Base-by-base conservation (phyloP, 2,888 invertebrate species). In the Microchrysa polita region DNA sequence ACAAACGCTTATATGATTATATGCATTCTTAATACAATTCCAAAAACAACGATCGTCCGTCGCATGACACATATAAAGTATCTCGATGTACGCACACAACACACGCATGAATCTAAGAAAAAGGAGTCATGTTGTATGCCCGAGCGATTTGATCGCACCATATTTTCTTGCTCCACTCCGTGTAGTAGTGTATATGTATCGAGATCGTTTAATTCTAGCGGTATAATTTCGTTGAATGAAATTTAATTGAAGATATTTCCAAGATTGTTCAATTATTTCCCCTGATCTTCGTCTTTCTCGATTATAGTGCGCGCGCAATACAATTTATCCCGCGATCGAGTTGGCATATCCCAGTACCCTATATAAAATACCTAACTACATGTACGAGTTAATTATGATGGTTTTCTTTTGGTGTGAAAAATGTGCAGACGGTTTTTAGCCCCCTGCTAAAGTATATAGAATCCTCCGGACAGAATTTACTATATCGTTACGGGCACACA, bases 151-250 rank as follows among this genome's bases (percentile, higher is more conserved):
- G 65, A 65, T 65, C 65, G 65, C 65, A 65, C 65, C 65, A 65
- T n/a, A n/a, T 65, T 65, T 65, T 65, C 65, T 65, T 48, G 2
- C 27, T 34, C 27, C 27, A 7, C n/a, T n/a, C 4, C 27, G 27
- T 34, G 7, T 34, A n/a, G n/a, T n/a, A n/a, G 27, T 34, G 27
- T 34, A 34, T 34, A 7, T 34, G 48, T 65, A 65, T 48, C n/a
- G n/a, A 7, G 44, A 65, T 65, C 65, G 48, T 69, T 69, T 69
- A 69, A 69, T 57, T 69, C 55, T 69, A 69, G 55, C 55, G 55
- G 55, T 57, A 40, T 69, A 69, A 69, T 57, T 69, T 69, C 55
- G 69, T 69, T 69, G 69, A 69, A 69, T 69, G 69, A 69, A 69
- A 69, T 57, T 69, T 69, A 69, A 69, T 69, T 55, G 55, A 55